Evolutionary conservation across 2,113 vertebrate species (phyloP).

Genomic region (Charadrius vociferus): DNA sequence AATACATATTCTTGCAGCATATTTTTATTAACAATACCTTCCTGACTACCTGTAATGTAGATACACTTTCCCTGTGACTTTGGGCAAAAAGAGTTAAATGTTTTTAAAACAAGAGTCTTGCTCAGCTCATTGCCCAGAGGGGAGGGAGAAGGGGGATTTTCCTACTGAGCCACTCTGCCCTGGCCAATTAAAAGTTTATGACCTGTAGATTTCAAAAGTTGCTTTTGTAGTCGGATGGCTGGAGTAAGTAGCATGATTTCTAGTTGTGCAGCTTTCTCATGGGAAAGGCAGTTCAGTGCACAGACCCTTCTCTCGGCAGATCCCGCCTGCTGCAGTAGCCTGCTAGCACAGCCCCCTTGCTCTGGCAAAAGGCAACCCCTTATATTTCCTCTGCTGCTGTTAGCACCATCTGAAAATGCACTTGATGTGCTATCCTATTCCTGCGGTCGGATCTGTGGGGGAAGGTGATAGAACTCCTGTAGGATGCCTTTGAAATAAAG

Average conservation of each 20-base stretch:
- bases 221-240: constrained; percentile 40
- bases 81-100: constrained; percentile 53
- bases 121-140: constrained; percentile 26
- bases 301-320: neutral
- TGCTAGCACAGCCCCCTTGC: neutral
- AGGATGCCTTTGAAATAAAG: constrained; percentile 18
- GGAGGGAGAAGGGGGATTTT: constrained; percentile 42
- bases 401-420: neutral
- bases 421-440: neutral
- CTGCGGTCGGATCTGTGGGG: neutral
- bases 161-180: constrained; percentile 44
- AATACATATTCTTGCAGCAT: constrained; percentile 35
- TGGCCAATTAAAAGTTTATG: constrained; percentile 55
- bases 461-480: neutral
- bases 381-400: neutral
- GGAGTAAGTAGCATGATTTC: neutral
- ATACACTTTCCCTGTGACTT: neutral
- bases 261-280: neutral
- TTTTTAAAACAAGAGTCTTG: constrained; percentile 27
- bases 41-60: neutral
- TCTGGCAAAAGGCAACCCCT: neutral
- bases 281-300: constrained; percentile 16
- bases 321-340: neutral
- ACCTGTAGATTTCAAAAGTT: constrained; percentile 65
- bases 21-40: constrained; percentile 55